These are phyloP conservation scores for Gibbula magus DNA, from an alignment of 2,888 invertebrate genomes.

Conservation along the genomic window DNA sequence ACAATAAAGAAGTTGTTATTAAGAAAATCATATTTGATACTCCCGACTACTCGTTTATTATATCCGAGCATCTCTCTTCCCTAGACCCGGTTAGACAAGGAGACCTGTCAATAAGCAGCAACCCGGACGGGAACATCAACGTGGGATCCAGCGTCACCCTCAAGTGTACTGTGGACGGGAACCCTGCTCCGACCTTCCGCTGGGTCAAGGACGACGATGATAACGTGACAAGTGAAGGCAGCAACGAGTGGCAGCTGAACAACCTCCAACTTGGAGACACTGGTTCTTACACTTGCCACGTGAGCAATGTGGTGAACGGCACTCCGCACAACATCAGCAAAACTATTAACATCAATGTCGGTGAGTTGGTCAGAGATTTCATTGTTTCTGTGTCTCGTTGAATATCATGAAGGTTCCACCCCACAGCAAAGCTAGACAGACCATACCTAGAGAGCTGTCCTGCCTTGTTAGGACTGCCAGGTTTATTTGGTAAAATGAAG, in stretches of 20 bases:
- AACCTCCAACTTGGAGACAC: background rate
- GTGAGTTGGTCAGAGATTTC: background rate
- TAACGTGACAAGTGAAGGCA: background rate
- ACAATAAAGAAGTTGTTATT: too few relatives aligned
- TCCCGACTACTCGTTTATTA: too few relatives aligned
- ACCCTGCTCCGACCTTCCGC: constrained; percentile 1
- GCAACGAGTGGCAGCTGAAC: background rate
- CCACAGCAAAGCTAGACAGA: too few relatives aligned
- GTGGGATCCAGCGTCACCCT: background rate
- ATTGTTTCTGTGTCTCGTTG: background rate
- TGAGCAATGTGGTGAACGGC: background rate
- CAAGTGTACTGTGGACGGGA: background rate
- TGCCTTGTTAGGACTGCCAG: too few relatives aligned
- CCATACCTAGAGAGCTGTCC: too few relatives aligned
- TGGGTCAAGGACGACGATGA: background rate
- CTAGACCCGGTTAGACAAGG: background rate
- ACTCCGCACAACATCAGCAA: background rate
- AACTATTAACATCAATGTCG: background rate
- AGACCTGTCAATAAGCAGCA: background rate
- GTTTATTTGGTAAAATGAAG: too few relatives aligned
- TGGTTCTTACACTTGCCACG: background rate
- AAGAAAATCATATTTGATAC: too few relatives aligned
- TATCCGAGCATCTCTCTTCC: too few relatives aligned
- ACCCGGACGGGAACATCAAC: background rate
- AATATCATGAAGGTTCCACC: too few relatives aligned